phyloP scores from a whole-genome alignment of 2,113 vertebrate species.

The Circaetus cinerascens region DNA sequence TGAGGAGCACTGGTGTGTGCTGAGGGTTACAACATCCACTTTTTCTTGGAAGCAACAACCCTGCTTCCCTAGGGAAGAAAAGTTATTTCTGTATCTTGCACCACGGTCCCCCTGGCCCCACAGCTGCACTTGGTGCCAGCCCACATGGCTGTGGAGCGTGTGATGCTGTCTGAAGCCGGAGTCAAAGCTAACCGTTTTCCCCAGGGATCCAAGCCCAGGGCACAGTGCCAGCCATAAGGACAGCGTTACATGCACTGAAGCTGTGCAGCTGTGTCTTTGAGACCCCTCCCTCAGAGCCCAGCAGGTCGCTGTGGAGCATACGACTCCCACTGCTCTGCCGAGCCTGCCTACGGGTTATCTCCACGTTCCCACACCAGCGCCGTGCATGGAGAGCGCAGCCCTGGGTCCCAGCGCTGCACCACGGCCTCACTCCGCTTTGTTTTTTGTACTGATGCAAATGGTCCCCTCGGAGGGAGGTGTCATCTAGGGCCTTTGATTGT shows the following conservation, averaged over 20 bases:
- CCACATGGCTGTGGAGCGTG: neutral
- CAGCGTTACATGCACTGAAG: fast-evolving
- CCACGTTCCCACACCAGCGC: neutral
- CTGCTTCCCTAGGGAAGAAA: neutral
- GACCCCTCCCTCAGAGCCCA: neutral
- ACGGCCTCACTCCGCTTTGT: fast-evolving
- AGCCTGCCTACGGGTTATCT: neutral
- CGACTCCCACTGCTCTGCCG: fast-evolving
- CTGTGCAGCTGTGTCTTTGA: neutral
- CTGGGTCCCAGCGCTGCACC: neutral
- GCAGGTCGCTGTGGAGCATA: neutral
- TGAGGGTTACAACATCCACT: neutral
- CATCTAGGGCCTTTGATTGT: neutral
- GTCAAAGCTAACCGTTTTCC: neutral
- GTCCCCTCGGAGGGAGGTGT: neutral
- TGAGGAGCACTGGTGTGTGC: neutral
- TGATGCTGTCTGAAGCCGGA: fast-evolving
- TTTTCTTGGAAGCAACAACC: neutral
- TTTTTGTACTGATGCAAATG: neutral
- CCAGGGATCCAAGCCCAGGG: neutral
- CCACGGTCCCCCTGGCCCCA: neutral
- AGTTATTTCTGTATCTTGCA: neutral
- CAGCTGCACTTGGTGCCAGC: neutral
- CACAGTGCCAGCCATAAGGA: neutral
- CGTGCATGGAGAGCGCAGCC: fast-evolving